A percentile compares a stretch with the other conserved stretches of the same genome.
Conservation (phyloP, 2,888 invertebrate genomes). For the Lasioglossum pauxillum region DNA sequence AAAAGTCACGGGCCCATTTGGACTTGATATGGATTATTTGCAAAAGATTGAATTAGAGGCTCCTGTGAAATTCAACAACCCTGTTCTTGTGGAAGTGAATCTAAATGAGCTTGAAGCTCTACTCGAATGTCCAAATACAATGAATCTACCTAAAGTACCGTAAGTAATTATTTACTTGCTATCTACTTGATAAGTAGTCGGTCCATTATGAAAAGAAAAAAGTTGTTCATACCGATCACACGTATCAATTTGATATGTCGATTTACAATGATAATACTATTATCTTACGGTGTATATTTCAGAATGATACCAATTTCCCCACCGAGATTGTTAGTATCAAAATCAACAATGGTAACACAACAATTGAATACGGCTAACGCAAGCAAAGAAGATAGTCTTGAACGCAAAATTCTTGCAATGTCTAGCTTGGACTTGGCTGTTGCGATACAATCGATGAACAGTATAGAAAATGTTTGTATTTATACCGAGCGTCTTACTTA, state of each 20-base stretch:
- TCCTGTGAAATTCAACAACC: conserved; percentile 81
- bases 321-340: conserved; percentile 85
- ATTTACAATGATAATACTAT: not conserved
- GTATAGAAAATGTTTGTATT: conserved; percentile 88
- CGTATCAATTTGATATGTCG: not conserved
- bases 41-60: conserved; percentile 87
- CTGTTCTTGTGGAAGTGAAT: conserved; percentile 82
- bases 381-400: conserved; percentile 85
- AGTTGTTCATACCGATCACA: not conserved
- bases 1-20: conserved; percentile 89
- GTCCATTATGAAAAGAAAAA: not conserved
- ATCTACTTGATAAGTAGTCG: not conserved
- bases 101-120: conserved; percentile 72
- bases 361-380: conserved; percentile 79
- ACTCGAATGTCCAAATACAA: conserved; percentile 72
- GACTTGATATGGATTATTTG: conserved; percentile 90
- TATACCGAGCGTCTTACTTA: not conserved
- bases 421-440: conserved; percentile 87
- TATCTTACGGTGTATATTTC: conserved; percentile 28
- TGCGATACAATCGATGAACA: conserved; percentile 88
- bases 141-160: conserved; percentile 72
- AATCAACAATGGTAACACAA: conserved; percentile 81
- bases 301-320: conserved; percentile 85
- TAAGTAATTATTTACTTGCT: conserved; percentile 65
- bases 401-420: conserved; percentile 87